Base-by-base conservation (phyloP, 2,797 vertebrate species). In the Miichthys miiuy region DNA sequence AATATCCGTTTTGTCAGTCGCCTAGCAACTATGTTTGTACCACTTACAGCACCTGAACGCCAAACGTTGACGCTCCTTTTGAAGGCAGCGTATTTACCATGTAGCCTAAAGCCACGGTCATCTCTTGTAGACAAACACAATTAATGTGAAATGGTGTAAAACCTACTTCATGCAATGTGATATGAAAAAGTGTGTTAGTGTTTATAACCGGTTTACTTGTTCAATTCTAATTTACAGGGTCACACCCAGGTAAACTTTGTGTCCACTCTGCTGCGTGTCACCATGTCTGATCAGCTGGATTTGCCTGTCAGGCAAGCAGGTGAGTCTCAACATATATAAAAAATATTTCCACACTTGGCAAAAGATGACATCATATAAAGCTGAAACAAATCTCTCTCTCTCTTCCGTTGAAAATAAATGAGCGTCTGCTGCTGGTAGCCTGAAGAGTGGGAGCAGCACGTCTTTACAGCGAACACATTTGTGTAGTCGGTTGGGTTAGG, bases 201-300 rank as follows among this genome's bases (percentile, higher is more conserved):
- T 83, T 23, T 42, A 20, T 54, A 50, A 66, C 8, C 0, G 0
- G 11, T 23, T 80, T 60, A 8, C 76, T 82, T 30, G 30, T 68
- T 72, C 6, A 8, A 61, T 86, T 91, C 18, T 88, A 2, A 77
- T 94, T 94, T 87, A 47, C 92, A 99, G 98, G 96, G 97, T 91
- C 97, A 99, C 92, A 94, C 96, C 74, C 97, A 97, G 87, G 95
- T 97, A 91, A 99, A 97, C 95, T 99, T 99, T 93, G 96, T 98
- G 93, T 98, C 98, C 83, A 96, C 97, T 68, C 94, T 99, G 90
- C 97, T 99, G 91, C 98, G 97, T 84, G 96, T 99, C 90, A 99
- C 98, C 88, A 99, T 99, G 98, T 97, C 98, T 8, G 97, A 99
- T 80, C 97, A 99, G 90, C 95, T 99, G 96, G 98, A 99, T 96